A percentile compares a stretch with the other conserved stretches of the same genome.
These are phyloP conservation scores for Hemicentrotus pulcherrimus DNA, from an alignment of 35 echinoderm and acorn worm genomes.

Conservation along the genomic window DNA sequence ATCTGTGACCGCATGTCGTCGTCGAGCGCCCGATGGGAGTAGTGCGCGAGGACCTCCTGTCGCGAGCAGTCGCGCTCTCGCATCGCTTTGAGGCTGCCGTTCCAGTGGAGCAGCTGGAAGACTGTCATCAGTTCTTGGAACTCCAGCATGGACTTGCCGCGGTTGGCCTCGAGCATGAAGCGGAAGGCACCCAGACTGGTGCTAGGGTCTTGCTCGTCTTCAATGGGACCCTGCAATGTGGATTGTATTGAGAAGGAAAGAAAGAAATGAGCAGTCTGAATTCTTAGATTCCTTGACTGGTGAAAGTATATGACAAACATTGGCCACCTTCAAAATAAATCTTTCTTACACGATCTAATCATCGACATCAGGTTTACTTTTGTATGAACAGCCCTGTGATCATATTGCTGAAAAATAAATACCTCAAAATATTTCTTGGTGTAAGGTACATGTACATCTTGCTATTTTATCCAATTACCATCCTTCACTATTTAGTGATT, in stretches of 20 bases:
- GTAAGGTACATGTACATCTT: too few species aligned
- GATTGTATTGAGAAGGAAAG: neutral
- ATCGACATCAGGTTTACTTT: too few species aligned
- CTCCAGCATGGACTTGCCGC: conserved; percentile 89
- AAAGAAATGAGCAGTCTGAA: neutral
- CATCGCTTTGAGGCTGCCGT: conserved; percentile 98
- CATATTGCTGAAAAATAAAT: too few species aligned
- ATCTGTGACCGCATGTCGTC: conserved; percentile 99
- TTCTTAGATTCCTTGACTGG: too few species aligned
- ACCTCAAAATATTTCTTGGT: too few species aligned
- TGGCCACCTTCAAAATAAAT: too few species aligned
- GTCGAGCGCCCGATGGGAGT: conserved; percentile 89
- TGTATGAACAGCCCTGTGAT: too few species aligned
- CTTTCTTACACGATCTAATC: too few species aligned
- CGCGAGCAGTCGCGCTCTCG: conserved; percentile 89
- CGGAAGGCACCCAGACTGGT: conserved; percentile 96
- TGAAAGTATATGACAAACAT: too few species aligned
- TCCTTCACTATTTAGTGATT: too few species aligned
- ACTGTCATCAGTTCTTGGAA: conserved; percentile 99
- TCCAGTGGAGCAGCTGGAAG: conserved; percentile 98
- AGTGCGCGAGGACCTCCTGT: conserved; percentile 84
- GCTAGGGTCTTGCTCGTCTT: conserved; percentile 89
- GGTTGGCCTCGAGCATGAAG: conserved; percentile 96
- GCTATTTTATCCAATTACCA: too few species aligned
- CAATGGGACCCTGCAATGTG: conserved; percentile 62